A percentile compares a stretch with the other conserved stretches of the same genome.
These are phyloP conservation scores for Poeciliopsis turneri DNA, from an alignment of 2,797 vertebrate species.

Conservation along the genomic window DNA sequence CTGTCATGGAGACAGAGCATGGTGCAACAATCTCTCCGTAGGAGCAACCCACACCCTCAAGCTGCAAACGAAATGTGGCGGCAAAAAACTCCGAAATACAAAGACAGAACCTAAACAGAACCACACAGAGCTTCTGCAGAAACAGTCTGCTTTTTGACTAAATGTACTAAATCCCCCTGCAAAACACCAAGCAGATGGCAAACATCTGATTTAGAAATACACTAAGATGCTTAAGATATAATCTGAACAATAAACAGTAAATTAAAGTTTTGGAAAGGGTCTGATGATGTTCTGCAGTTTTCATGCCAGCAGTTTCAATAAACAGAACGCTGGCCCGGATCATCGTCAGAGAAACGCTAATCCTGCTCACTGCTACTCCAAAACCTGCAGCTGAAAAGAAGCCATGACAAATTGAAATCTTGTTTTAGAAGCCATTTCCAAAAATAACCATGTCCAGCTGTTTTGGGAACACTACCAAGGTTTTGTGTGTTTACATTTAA, in stretches of 20 bases:
- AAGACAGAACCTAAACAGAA: conserved; percentile 48
- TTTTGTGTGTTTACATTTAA: conserved; percentile 15
- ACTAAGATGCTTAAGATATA: conserved; percentile 18
- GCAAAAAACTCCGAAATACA: conserved; percentile 38
- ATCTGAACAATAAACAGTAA: conserved; percentile 6
- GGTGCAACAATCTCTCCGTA: conserved; percentile 29
- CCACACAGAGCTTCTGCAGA: conserved; percentile 16
- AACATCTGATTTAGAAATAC: conserved; percentile 12
- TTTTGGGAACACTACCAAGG: conserved; percentile 14
- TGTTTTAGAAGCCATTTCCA: conserved; percentile 14
- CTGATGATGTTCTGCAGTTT: conserved; percentile 2
- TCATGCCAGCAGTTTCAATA: conserved; percentile 21
- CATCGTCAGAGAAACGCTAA: not conserved
- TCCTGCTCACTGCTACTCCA: not conserved
- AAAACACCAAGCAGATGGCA: conserved; percentile 28
- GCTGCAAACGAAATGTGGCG: conserved; percentile 30
- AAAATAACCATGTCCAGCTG: conserved; percentile 16
- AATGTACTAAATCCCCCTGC: conserved; percentile 5
- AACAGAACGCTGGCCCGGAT: not conserved
- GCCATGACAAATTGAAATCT: conserved; percentile 11
- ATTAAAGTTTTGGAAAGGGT: conserved; percentile 6
- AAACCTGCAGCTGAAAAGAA: not conserved
- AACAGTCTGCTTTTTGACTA: conserved; percentile 5
- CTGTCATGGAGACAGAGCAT: conserved; percentile 30
- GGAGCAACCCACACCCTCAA: conserved; percentile 19